Evolutionary conservation across 2,113 vertebrate species (phyloP), one percentile per base, ranked within the genome.

Genomic region (Sceloporus undulatus): DNA sequence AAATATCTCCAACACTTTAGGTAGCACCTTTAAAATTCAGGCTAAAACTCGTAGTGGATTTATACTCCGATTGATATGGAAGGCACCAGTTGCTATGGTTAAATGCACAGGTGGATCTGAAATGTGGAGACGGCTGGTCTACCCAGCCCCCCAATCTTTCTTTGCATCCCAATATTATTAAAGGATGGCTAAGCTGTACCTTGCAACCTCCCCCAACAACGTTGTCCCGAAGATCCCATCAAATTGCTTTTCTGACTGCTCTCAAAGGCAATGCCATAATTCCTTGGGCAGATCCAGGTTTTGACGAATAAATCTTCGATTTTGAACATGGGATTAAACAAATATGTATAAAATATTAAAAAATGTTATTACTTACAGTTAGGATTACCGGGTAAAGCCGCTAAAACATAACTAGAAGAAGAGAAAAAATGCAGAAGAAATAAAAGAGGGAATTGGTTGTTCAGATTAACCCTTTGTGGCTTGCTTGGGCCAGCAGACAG

Each of bases 301-400:
- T 96, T 96, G 96, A 96, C 96, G 96, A 97, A 95, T 90, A 98
- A 97, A 98, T 98, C 96, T 98, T 96, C 97, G 97, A 97, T 98
- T 98, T 96, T 97, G 97, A 98, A 98, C 96, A 98, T 95, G 96
- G 97, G 98, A 98, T 98, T 98, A 98, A 97, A 68, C 38, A 78
- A 83, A 1, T 79, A 21, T 48, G 38, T 59, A 59, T 16, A 80
- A 19, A 80, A 23, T 73, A 34, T 77, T 48, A 10, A 77, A 77
- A 70, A 48, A 96, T 96, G 96, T 98, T 98, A 98, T 98, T 98
- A 98, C 96, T 70, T 97, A 96, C 94, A 95, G 95, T 89, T 89
- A 79, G 94, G 97, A 98, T 98, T 98, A 98, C 90, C 87, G 81
- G 85, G 94, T 92, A 97, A 98, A 97, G 95, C 96, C 95, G 74